Conservation (phyloP, 2,797 vertebrate species). For the Babyrousa celebensis region DNA sequence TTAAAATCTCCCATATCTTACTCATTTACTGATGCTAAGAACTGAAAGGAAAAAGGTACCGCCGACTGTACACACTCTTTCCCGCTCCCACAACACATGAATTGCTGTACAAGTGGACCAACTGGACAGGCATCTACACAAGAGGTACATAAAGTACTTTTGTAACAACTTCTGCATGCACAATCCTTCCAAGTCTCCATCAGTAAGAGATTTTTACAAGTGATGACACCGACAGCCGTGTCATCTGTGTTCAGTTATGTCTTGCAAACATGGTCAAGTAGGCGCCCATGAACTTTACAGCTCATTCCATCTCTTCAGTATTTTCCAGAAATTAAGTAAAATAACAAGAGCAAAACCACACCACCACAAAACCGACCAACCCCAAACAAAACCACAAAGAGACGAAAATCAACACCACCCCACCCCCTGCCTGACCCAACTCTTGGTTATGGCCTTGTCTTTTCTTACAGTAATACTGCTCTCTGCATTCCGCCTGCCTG, state of each 20-base stretch:
- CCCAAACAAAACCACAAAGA: slow-evolving; percentile 55
- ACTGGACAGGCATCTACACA: slow-evolving; percentile 88
- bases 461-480: slow-evolving; percentile 88
- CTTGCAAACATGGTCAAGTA: slow-evolving; percentile 81
- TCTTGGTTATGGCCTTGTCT: neutral
- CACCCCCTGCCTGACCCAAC: neutral
- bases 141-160: slow-evolving; percentile 87
- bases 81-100: slow-evolving; percentile 73
- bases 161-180: slow-evolving; percentile 69
- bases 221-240: slow-evolving; percentile 85
- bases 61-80: slow-evolving; percentile 88
- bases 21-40: slow-evolving; percentile 90
- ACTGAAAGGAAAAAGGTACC: slow-evolving; percentile 89
- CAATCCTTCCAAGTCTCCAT: slow-evolving; percentile 83
- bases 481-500: slow-evolving; percentile 87
- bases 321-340: slow-evolving; percentile 73
- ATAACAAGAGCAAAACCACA: slow-evolving; percentile 74
- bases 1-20: slow-evolving; percentile 94
- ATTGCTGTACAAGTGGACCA: slow-evolving; percentile 84
- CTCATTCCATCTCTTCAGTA: slow-evolving; percentile 71
- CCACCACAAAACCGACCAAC: slow-evolving; percentile 39
- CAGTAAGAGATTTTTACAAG: slow-evolving; percentile 85
- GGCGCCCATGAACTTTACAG: slow-evolving; percentile 73
- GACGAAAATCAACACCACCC: neutral
- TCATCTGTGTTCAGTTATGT: slow-evolving; percentile 77